Conservation (phyloP, 2,888 invertebrate species). For the Cataglyphis albicans region DNA sequence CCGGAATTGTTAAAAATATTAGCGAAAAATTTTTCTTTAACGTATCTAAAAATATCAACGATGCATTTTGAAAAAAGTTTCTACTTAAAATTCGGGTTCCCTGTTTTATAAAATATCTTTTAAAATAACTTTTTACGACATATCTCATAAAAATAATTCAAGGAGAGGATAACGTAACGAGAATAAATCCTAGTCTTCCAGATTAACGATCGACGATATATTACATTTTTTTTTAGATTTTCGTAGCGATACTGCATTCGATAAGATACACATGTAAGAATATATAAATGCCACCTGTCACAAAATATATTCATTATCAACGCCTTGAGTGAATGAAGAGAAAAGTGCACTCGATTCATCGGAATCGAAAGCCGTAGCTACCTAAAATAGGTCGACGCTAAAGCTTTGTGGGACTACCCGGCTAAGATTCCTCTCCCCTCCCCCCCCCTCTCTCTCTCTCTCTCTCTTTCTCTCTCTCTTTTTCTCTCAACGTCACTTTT, state of each 20-base stretch:
- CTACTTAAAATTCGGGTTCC: not conserved
- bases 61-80: not conserved
- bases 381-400: slow-evolving; percentile 41
- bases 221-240: slow-evolving; percentile 1
- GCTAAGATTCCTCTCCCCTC: not conserved
- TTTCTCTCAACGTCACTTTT: slow-evolving; percentile 68
- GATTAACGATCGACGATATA: slow-evolving; percentile 9
- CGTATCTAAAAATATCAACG: not conserved
- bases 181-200: not conserved
- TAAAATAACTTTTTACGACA: not conserved
- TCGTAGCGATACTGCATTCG: not conserved
- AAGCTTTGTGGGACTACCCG: slow-evolving; percentile 9
- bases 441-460: not conserved
- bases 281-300: slow-evolving; percentile 36
- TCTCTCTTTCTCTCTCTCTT: slow-evolving; percentile 14
- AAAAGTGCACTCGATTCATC: slow-evolving; percentile 36
- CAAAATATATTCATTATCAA: slow-evolving; percentile 14
- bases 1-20: not conserved
- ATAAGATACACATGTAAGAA: slow-evolving; percentile 24
- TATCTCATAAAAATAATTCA: not conserved
- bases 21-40: not conserved
- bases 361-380: not conserved
- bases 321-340: slow-evolving; percentile 35
- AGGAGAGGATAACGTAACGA: not conserved
- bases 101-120: not conserved